These are phyloP conservation scores for Chrysemys picta DNA, from an alignment of 2,113 vertebrate genomes.

Conservation along the genomic window DNA sequence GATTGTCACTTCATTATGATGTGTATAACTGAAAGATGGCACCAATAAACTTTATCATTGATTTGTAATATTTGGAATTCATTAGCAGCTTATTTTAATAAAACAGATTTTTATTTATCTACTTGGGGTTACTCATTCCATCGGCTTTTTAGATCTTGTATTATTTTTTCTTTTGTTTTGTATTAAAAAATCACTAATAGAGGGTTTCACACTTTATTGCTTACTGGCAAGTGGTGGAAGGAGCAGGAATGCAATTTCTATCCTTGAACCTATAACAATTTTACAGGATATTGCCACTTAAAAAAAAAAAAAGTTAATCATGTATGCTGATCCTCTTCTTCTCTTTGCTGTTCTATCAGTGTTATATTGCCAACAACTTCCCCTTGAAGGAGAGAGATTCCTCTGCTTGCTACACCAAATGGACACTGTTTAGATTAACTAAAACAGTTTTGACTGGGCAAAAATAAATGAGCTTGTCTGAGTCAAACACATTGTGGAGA, in stretches of 20 bases:
- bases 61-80: neutral
- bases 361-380: neutral
- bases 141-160: neutral
- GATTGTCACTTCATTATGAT: neutral
- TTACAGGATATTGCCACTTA: neutral
- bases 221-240: neutral
- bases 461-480: neutral
- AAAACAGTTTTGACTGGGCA: neutral
- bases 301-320: neutral
- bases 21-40: neutral
- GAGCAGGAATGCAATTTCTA: neutral
- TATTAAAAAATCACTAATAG: neutral
- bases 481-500: neutral
- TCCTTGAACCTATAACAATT: neutral
- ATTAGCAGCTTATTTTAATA: neutral
- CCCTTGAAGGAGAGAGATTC: neutral
- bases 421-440: neutral
- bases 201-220: neutral
- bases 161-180: neutral
- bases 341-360: neutral
- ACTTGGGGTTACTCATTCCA: neutral
- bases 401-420: neutral
- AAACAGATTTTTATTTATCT: neutral
- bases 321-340: neutral
- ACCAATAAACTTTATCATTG: neutral